Conservation (phyloP, 2,888 invertebrate species). For the Leptarthrus brevirostris region DNA sequence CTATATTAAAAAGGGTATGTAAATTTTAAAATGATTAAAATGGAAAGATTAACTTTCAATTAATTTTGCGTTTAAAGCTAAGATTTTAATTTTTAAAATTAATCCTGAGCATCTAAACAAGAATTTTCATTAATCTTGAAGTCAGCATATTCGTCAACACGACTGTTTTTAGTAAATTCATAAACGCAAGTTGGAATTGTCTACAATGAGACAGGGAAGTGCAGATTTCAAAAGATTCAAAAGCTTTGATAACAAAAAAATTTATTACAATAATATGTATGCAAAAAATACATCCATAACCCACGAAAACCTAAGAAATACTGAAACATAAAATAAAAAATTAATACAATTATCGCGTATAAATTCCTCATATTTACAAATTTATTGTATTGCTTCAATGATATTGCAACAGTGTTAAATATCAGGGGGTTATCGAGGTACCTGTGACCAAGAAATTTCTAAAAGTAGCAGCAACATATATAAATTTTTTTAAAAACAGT, state of each 20-base stretch:
- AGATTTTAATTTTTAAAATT: too few species aligned
- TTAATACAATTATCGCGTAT: slow-evolving; percentile 12
- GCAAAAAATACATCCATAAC: slow-evolving; percentile 39
- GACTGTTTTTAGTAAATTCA: too few species aligned
- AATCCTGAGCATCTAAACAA: too few species aligned
- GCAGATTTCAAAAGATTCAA: too few species aligned
- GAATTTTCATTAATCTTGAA: too few species aligned
- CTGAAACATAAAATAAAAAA: slow-evolving; percentile 27
- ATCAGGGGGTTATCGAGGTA: slow-evolving; percentile 36
- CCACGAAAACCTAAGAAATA: slow-evolving; percentile 24
- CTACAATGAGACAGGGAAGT: too few species aligned
- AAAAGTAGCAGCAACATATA: slow-evolving; percentile 38
- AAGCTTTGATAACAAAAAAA: slow-evolving; percentile 36
- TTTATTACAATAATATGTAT: slow-evolving; percentile 40
- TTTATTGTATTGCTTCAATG: slow-evolving; percentile 43
- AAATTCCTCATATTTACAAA: slow-evolving; percentile 23
- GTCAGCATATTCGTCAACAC: too few species aligned
- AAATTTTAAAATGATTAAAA: too few species aligned
- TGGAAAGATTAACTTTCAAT: too few species aligned
- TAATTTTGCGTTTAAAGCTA: too few species aligned
- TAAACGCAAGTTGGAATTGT: too few species aligned
- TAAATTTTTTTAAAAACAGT: slow-evolving; percentile 32
- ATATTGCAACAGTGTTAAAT: slow-evolving; percentile 45
- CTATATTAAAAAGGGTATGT: too few species aligned
- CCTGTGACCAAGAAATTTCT: slow-evolving; percentile 25